Evolutionary conservation across 2,888 invertebrate genomes (phyloP), one percentile per base, ranked within the genome.

Genomic region (Phaonia tiefii): DNA sequence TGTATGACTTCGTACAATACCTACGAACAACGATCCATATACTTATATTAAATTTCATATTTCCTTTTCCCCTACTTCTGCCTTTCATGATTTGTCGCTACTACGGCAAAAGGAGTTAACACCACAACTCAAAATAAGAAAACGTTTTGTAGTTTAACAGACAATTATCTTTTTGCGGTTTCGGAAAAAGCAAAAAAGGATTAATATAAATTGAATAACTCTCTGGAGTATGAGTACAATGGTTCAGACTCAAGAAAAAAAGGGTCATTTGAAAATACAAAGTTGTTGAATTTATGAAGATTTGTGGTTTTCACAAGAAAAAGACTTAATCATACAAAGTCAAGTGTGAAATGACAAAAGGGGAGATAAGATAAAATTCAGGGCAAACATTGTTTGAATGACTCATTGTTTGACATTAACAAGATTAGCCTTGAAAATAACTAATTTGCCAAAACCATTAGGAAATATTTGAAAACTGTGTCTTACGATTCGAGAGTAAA

Each of bases 81-180:
- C 20, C 20, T 17, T 7, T 22, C 51, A 51, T 60, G 37, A 60
- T 60, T 60, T 60, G 60, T 60, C 17, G 39, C 37, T 60, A 5
- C 11, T 26, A 20, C 1, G 1, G 54, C 25, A 56, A 17, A 20
- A 11, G 63, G 42, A 26, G 63, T 63, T 58, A 20, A 25, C 5
- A 7, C 54, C 54, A 15, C n/a, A 42, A 42, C 31, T 31, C 8
- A 31, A 3, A 31, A 8, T 31, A 31, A 13, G 63, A 54, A 10
- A 60, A 10, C 11, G 22, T 7, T 56, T 56, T 11, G 17, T 39
- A n/a, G n/a, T 44, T 67, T 2, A 39, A 56, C 31, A 20, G 7
- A 71, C 67, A 63, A 67, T 46, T 60, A 7, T 71, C 71, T 46
- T 72, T 22, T 58, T 72, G 75, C 26, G 79, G 72, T 80, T 75